Conservation (phyloP, 2,888 invertebrate genomes). For the Horisme vitalbata region DNA sequence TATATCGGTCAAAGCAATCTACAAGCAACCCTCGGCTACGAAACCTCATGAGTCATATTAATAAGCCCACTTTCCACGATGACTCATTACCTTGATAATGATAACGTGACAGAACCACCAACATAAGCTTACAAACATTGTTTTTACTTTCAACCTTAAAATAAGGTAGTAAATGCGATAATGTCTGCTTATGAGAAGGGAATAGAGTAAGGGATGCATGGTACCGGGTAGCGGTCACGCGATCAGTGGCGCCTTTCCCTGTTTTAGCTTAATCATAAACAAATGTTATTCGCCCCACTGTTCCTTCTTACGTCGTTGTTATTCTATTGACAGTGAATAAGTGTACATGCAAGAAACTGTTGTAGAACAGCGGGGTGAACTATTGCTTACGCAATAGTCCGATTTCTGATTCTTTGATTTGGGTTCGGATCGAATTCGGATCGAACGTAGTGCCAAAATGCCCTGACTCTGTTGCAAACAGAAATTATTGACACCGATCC, state of each 20-base stretch:
- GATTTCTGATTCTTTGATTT: no score
- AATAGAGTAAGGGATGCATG: conserved; percentile 44
- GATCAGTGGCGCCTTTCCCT: conserved; percentile 61
- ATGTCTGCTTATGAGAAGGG: conserved; percentile 15
- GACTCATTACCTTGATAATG: conserved; percentile 75
- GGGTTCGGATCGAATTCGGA: no score
- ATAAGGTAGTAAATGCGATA: conserved; percentile 8
- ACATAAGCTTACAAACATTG: conserved; percentile 10
- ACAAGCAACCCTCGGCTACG: conserved; percentile 32
- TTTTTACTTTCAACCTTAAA: conserved; percentile 41
- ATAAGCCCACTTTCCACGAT: conserved; percentile 63
- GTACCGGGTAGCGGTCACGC: conserved; percentile 59
- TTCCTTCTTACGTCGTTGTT: conserved; percentile 45
- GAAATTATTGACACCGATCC: no score
- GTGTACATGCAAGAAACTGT: conserved; percentile 35
- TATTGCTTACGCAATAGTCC: no score
- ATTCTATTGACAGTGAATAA: conserved; percentile 34
- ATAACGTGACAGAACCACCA: conserved; percentile 47
- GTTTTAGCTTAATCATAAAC: conserved; percentile 66
- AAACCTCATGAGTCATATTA: conserved; percentile 60
- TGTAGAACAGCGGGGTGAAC: no score
- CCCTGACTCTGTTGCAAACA: no score
- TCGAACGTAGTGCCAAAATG: no score
- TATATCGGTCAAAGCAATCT: conserved; percentile 30
- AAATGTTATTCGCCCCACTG: conserved; percentile 58